These are phyloP conservation scores for Phymastichus coffea DNA, from an alignment of 1,140 invertebrate species.

Conservation along the genomic window DNA sequence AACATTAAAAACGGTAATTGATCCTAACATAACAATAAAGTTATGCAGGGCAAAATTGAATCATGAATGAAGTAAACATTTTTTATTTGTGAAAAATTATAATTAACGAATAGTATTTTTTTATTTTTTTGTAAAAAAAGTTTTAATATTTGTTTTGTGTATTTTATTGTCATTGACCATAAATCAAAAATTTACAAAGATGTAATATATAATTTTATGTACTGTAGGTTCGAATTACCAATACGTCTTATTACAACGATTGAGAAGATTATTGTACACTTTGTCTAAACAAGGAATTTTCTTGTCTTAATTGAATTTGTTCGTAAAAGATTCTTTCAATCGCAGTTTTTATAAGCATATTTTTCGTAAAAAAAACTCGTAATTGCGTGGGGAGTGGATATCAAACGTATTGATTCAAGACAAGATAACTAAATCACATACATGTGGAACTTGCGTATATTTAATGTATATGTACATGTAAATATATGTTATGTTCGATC, in stretches of 20 bases:
- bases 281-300: too few relatives aligned
- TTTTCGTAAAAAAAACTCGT: too few relatives aligned
- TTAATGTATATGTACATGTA: conserved; percentile 32
- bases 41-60: conserved; percentile 26
- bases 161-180: conserved; percentile 12
- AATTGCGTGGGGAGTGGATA: conserved; percentile 33
- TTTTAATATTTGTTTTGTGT: too few relatives aligned
- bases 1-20: conserved; percentile 25
- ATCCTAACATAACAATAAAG: conserved; percentile 15
- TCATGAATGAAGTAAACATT: conserved; percentile 1
- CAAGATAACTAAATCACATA: conserved; percentile 18
- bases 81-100: too few relatives aligned
- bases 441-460: conserved; percentile 13
- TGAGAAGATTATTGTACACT: too few relatives aligned
- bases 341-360: too few relatives aligned
- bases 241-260: not conserved
- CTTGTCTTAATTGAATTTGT: too few relatives aligned
- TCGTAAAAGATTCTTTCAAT: too few relatives aligned
- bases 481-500: conserved; percentile 41
- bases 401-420: too few relatives aligned
- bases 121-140: conserved; percentile 1
- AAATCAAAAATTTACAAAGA: too few relatives aligned
- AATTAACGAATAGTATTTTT: too few relatives aligned
- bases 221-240: not conserved
- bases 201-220: not conserved